Evolutionary conservation across 2,113 vertebrate genomes (phyloP).

Genomic region (Petromus typicus): DNA sequence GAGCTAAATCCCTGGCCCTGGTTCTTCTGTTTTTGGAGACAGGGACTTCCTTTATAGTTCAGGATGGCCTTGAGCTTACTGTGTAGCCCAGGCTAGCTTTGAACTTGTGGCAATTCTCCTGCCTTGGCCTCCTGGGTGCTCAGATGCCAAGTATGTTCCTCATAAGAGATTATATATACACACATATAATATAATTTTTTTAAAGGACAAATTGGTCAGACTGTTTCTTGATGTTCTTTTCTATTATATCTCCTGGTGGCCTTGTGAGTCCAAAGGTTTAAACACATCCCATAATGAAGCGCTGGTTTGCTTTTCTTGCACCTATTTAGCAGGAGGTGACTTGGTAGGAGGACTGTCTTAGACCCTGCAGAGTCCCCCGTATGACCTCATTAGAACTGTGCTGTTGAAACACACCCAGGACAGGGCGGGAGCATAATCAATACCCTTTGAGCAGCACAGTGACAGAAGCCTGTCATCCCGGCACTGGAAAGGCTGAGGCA

Average conservation of each 20-base stretch:
- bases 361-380: not conserved
- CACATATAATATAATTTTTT: too few relatives aligned
- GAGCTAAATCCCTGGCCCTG: too few relatives aligned
- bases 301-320: not conserved
- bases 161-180: too few relatives aligned
- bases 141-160: too few relatives aligned
- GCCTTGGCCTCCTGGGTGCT: too few relatives aligned
- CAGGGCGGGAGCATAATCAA: not conserved
- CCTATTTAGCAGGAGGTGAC: not conserved
- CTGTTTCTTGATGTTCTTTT: not conserved
- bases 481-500: not conserved
- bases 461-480: too few relatives aligned
- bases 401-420: not conserved
- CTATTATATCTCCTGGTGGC: not conserved
- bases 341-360: not conserved
- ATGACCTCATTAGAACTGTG: not conserved
- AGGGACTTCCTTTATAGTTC: too few relatives aligned
- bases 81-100: too few relatives aligned
- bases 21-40: too few relatives aligned
- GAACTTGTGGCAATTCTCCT: too few relatives aligned
- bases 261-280: not conserved
- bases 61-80: too few relatives aligned
- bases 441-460: not conserved
- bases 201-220: not conserved
- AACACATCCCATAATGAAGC: not conserved